Conservation (phyloP, 2,888 invertebrate genomes). For the Pilophorus perplexus region DNA sequence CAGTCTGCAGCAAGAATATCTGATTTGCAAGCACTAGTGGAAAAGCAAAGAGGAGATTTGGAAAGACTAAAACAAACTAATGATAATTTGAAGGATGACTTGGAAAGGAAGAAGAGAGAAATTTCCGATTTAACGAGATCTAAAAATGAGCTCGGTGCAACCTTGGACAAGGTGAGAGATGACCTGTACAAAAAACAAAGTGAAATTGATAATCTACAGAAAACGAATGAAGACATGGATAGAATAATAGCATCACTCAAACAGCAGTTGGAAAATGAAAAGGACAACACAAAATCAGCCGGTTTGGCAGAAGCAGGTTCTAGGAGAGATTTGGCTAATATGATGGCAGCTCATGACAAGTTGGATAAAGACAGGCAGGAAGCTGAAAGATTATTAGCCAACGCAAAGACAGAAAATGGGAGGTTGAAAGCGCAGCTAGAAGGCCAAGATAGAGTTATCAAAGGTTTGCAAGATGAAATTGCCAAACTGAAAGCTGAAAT, state of each 20-base stretch:
- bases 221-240: slow-evolving; percentile 14
- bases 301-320: not conserved
- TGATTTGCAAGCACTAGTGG: not conserved
- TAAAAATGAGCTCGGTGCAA: slow-evolving; percentile 5
- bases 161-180: not conserved
- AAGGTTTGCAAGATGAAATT: slow-evolving; percentile 22
- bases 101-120: slow-evolving; percentile 2
- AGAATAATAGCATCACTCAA: slow-evolving; percentile 15
- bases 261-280: slow-evolving; percentile 14
- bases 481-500: slow-evolving; percentile 12
- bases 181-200: slow-evolving; percentile 20
- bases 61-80: slow-evolving; percentile 7
- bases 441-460: slow-evolving; percentile 4
- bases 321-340: not conserved
- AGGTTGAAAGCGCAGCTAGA: slow-evolving; percentile 7
- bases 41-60: not conserved
- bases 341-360: not conserved
- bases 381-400: not conserved
- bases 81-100: slow-evolving; percentile 14
- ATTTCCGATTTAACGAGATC: not conserved
- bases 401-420: not conserved
- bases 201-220: slow-evolving; percentile 16
- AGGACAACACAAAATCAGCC: slow-evolving; percentile 10
- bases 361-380: slow-evolving; percentile 8
- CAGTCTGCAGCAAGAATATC: not conserved